These are phyloP conservation scores for Gadus chalcogrammus DNA, from an alignment of 2,113 vertebrate genomes.

Conservation along the genomic window DNA sequence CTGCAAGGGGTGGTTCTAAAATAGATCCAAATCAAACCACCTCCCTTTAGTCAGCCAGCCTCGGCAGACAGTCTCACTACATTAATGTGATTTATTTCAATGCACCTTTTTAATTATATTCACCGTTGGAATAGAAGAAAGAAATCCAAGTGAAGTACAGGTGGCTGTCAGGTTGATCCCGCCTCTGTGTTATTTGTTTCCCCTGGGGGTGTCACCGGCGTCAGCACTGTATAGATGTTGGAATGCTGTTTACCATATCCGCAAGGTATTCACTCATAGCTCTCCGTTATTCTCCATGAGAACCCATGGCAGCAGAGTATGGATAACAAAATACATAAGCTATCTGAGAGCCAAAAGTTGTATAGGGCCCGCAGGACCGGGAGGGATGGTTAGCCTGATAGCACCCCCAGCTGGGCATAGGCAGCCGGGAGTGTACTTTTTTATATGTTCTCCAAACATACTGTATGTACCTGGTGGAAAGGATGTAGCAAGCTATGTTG, in stretches of 20 bases:
- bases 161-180: not conserved
- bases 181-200: constrained; percentile 18
- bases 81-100: no score
- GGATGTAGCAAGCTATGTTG: no score
- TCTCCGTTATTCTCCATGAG: constrained; percentile 45
- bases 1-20: constrained; percentile 7
- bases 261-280: constrained; percentile 37
- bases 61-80: no score
- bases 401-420: constrained; percentile 61
- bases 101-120: no score
- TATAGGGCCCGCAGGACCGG: not conserved
- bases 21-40: constrained; percentile 3
- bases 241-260: constrained; percentile 50
- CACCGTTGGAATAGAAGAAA: no score
- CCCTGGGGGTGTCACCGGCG: constrained; percentile 32
- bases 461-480: no score
- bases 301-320: constrained; percentile 20
- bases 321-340: no score
- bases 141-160: no score
- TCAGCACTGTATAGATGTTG: constrained; percentile 51
- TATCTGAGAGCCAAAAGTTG: constrained; percentile 8
- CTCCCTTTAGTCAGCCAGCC: no score
- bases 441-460: not conserved
- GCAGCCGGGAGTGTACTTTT: not conserved
- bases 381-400: constrained; percentile 36